Conservation (phyloP, 2,888 invertebrate genomes). For the Allolobophora icterica region DNA sequence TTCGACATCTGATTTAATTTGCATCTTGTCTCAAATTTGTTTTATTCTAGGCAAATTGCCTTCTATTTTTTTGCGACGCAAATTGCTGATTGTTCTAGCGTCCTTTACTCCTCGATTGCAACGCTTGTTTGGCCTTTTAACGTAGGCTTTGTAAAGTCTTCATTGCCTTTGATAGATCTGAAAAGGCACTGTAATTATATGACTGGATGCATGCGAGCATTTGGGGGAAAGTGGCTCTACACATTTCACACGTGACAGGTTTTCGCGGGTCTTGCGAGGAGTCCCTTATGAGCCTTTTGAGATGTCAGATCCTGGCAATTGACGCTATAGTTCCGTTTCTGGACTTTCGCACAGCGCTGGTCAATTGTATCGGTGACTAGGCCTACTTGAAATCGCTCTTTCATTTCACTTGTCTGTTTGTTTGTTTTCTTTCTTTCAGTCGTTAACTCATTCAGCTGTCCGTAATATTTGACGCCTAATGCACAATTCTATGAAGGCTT, state of each 20-base stretch:
- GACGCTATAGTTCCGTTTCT: neutral
- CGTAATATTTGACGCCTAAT: neutral
- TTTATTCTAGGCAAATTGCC: neutral
- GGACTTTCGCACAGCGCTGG: neutral
- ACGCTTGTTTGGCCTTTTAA: neutral
- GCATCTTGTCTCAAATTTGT: neutral
- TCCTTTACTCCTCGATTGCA: too few species aligned
- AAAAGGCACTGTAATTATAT: too few species aligned
- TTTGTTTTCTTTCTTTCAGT: neutral
- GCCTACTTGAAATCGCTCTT: constrained; percentile 8
- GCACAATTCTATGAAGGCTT: neutral
- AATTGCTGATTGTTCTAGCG: neutral
- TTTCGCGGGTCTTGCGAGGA: neutral
- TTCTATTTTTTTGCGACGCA: neutral
- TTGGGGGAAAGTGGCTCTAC: neutral
- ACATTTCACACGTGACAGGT: neutral
- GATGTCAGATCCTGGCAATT: neutral
- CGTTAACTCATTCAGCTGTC: neutral
- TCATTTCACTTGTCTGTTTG: neutral
- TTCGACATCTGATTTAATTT: neutral
- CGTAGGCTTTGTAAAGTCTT: neutral
- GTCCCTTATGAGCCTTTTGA: neutral
- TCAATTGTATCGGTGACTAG: neutral
- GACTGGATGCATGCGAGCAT: neutral
- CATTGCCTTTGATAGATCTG: neutral